Conservation (phyloP, 2,888 invertebrate species). For the Drosophila suboccidentalis region DNA sequence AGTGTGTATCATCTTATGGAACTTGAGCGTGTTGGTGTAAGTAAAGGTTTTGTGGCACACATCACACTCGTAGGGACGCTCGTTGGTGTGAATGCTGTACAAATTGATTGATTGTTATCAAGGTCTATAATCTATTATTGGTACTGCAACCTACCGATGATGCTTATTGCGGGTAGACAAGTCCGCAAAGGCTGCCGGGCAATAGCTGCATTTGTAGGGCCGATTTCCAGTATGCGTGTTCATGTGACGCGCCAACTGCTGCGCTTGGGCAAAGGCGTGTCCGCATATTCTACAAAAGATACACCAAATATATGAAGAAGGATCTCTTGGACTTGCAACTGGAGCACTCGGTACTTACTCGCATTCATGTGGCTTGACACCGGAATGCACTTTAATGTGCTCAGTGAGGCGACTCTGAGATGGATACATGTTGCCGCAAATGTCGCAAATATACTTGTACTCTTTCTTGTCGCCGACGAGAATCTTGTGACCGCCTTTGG, state of each 20-base stretch:
- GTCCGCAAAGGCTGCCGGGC: constrained; percentile 85
- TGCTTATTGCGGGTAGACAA: constrained; percentile 85
- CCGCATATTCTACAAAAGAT: constrained; percentile 81
- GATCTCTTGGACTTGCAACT: not conserved
- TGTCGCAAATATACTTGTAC: constrained; percentile 83
- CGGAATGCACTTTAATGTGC: constrained; percentile 84
- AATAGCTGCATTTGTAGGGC: constrained; percentile 84
- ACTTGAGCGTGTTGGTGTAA: constrained; percentile 84
- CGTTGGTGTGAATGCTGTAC: constrained; percentile 83
- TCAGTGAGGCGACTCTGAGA: constrained; percentile 84
- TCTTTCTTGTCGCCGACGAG: constrained; percentile 77
- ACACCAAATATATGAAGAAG: not conserved
- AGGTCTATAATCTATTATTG: not conserved
- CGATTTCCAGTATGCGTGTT: constrained; percentile 85
- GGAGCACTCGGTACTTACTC: constrained; percentile 73
- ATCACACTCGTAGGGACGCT: constrained; percentile 84
- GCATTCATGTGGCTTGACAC: constrained; percentile 85
- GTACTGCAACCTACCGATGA: constrained; percentile 75
- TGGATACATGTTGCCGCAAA: constrained; percentile 85
- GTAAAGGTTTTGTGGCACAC: constrained; percentile 84
- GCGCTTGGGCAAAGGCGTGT: constrained; percentile 84
- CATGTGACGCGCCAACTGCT: constrained; percentile 85
- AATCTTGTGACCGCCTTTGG: constrained; percentile 70
- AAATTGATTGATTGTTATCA: not conserved
- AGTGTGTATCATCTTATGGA: constrained; percentile 84